Evolutionary conservation across 2,888 invertebrate genomes (phyloP), one percentile per base, ranked within the genome.

Genomic region (Dioctria linearis): DNA sequence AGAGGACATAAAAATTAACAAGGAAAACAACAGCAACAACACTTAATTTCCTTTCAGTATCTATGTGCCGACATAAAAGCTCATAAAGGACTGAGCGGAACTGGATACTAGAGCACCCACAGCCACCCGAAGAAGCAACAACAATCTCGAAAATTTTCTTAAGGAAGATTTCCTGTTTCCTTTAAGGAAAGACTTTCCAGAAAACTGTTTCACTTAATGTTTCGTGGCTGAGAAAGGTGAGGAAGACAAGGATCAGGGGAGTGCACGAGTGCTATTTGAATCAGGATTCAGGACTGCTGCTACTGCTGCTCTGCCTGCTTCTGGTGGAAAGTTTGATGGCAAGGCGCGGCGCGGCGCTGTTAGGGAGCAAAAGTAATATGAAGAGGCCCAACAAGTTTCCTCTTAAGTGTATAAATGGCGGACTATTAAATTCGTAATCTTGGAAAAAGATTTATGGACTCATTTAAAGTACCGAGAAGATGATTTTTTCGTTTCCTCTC

Each of bases 1-100:
- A 76, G 67, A 80, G 80, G 61, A 78, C 82, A 82, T 80, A 82
- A 80, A 82, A 82, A 82, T 82, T 82, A 82, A 82, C 82, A 82
- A 81, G 80, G 75, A 82, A 81, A 82, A 82, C 76, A 82, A 66
- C 46, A 82, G 78, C 82, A 82, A 78, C 80, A 82, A 79, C 80
- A 82, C 78, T 82, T 80, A 82, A 82, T 82, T 80, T 78, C 63
- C 78, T 78, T 66, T 63, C 76, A 81, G 73, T 80, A 75, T 80
- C 76, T 80, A 76, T 80, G 76, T 80, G 78, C 78, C 63, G 71
- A 80, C 76, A 78, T 78, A 78, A 69, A 76, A 79, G 79, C 79
- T 79, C 79, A 79, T 79, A 79, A 79, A 79, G 71, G 79, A 69
- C 79, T 79, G 66, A 78, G 46, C 63, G 78, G 63, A 61, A 69